phyloP scores from a whole-genome alignment of 2,797 vertebrate species.

The Distichodus sexfasciatus region DNA sequence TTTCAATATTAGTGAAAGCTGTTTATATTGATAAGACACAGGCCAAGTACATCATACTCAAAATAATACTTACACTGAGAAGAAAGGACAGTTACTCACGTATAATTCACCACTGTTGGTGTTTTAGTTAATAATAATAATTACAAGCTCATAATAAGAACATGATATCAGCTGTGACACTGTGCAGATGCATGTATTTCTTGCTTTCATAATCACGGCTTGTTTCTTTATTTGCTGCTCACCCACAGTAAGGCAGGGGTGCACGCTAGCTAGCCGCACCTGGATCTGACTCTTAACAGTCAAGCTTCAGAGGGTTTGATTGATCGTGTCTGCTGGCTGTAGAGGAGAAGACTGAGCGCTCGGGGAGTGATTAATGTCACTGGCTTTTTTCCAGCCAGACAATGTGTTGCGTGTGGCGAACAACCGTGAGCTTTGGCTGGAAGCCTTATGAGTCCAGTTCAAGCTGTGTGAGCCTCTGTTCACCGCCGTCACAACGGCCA shows the following conservation, averaged over 20 bases:
- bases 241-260: neutral
- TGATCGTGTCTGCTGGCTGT: conserved; percentile 48
- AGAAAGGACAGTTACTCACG: no score
- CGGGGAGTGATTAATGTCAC: conserved; percentile 64
- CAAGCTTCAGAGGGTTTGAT: conserved; percentile 37
- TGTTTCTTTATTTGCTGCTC: neutral
- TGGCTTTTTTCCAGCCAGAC: conserved; percentile 40
- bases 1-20: no score
- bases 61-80: no score
- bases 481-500: conserved; percentile 4
- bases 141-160: neutral
- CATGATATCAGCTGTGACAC: neutral
- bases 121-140: neutral
- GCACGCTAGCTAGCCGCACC: conserved; percentile 42
- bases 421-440: neutral
- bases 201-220: neutral
- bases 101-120: neutral
- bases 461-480: neutral
- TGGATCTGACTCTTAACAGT: conserved; percentile 15
- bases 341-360: conserved; percentile 65
- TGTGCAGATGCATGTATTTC: neutral
- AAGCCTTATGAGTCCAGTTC: neutral
- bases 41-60: no score
- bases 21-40: no score
- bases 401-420: conserved; percentile 44